Evolutionary conservation across 2,797 vertebrate species (phyloP).

Genomic region (Fundulus diaphanus): DNA sequence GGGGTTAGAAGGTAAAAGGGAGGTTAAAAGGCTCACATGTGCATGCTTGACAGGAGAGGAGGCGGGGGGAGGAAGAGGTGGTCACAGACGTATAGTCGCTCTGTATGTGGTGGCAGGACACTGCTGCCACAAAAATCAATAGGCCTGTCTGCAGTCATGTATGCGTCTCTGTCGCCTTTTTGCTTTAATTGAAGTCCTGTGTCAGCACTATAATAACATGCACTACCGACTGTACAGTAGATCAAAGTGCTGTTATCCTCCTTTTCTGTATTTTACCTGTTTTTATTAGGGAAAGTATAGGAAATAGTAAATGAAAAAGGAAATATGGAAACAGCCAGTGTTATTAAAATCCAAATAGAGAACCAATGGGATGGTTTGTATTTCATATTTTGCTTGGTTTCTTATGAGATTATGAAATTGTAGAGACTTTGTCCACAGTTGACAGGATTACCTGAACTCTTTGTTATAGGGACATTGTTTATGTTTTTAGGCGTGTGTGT

Average conservation of each 20-base stretch:
- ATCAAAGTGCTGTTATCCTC: constrained; percentile 29
- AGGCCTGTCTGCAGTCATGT: constrained; percentile 52
- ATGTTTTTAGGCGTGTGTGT: too few relatives aligned
- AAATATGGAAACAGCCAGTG: not conserved
- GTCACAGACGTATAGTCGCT: constrained; percentile 51
- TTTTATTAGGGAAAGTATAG: not conserved
- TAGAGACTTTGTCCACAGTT: not conserved
- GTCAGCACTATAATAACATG: constrained; percentile 45
- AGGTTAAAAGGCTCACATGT: constrained; percentile 69
- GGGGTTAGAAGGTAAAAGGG: constrained; percentile 31
- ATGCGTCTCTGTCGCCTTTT: constrained; percentile 30
- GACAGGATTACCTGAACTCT: not conserved
- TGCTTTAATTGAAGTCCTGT: constrained; percentile 62
- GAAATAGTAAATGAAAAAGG: not conserved
- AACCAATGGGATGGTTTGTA: too few relatives aligned
- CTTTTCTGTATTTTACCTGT: not conserved
- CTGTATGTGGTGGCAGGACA: constrained; percentile 66
- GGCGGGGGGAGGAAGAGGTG: constrained; percentile 18
- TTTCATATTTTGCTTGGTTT: too few relatives aligned
- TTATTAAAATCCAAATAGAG: not conserved
- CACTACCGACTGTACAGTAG: constrained; percentile 36
- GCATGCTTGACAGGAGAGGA: constrained; percentile 58
- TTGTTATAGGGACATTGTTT: too few relatives aligned
- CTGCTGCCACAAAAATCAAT: constrained; percentile 74
- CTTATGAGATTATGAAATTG: not conserved